Evolutionary conservation across 2,113 vertebrate species (phyloP).

Genomic region (Pterocles burchelli): DNA sequence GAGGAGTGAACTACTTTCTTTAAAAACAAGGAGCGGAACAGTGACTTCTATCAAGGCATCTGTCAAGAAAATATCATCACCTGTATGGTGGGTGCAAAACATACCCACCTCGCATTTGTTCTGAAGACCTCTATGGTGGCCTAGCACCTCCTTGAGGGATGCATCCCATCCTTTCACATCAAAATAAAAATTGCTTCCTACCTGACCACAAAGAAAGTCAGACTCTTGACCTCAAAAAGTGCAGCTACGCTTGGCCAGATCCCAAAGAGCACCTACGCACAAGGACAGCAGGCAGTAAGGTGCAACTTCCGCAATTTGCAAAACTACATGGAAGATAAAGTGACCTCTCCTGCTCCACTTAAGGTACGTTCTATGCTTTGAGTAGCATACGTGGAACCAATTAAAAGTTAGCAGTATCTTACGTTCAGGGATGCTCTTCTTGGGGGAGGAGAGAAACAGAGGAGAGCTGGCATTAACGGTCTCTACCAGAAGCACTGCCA

Average conservation of each 20-base stretch:
- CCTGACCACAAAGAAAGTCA: not conserved
- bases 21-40: not conserved
- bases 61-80: not conserved
- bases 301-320: not conserved
- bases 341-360: not conserved
- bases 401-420: not conserved
- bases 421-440: not conserved
- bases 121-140: not conserved
- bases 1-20: not conserved
- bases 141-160: not conserved
- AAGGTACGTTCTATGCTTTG: not conserved
- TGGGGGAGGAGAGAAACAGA: not conserved
- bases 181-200: not conserved
- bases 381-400: not conserved
- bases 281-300: not conserved
- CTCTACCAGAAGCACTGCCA: not conserved
- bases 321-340: not conserved
- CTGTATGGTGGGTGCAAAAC: not conserved
- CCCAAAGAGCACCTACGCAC: not conserved
- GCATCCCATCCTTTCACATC: not conserved
- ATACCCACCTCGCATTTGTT: fast-evolving
- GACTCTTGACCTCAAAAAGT: not conserved
- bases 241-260: not conserved
- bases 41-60: not conserved
- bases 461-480: not conserved